Percentiles rank a stretch among this genome's conserved stretches.
phyloP scores from a whole-genome alignment of 2,113 vertebrate species.

The Actenoides lindsayi region DNA sequence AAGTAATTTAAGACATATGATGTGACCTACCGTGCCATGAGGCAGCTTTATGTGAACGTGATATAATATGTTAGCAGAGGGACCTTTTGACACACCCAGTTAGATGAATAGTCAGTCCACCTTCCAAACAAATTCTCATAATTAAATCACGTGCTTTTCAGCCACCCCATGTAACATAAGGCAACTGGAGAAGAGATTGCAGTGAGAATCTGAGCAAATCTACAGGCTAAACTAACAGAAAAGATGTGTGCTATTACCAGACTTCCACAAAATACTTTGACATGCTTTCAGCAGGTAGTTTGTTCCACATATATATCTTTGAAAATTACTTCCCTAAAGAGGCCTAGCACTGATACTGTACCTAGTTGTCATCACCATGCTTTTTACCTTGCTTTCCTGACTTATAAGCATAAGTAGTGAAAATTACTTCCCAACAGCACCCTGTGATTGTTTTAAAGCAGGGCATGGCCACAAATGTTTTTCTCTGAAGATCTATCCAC shows the following conservation, averaged over 20 bases:
- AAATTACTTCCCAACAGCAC: background rate
- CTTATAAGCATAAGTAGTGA: background rate
- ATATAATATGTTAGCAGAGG: background rate
- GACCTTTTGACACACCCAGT: background rate
- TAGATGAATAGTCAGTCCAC: background rate
- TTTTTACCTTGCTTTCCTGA: background rate
- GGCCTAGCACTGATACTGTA: fast-evolving
- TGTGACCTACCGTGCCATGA: background rate
- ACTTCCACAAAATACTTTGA: background rate
- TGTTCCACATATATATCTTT: background rate
- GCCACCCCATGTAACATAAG: background rate
- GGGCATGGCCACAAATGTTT: background rate
- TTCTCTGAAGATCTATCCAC: background rate
- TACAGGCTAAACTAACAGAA: background rate
- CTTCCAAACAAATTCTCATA: background rate
- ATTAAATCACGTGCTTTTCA: background rate
- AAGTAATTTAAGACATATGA: background rate
- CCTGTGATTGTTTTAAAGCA: background rate
- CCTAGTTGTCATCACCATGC: background rate
- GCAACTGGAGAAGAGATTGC: background rate
- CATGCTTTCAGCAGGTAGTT: background rate
- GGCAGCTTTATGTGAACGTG: background rate
- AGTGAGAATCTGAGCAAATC: background rate
- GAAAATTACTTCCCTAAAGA: background rate
- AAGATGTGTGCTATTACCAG: background rate